Evolutionary conservation across 1,140 invertebrate species (phyloP).

Genomic region (Orius laevigatus): DNA sequence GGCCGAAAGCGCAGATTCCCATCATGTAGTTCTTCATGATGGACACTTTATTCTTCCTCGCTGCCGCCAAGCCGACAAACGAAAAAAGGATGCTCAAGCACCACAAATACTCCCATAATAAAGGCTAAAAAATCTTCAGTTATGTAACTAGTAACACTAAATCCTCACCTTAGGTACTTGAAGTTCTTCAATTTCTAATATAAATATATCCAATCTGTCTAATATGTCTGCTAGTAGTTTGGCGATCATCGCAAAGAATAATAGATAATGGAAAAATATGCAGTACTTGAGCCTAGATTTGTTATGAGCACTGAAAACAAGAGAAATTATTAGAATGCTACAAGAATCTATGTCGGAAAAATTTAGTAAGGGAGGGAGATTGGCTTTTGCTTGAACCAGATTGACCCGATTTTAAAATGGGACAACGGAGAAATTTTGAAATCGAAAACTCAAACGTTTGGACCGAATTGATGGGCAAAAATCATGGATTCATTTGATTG

Average conservation of each 20-base stretch:
- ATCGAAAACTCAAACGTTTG: too few species aligned
- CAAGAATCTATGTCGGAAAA: slow-evolving; percentile 11
- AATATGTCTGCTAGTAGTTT: slow-evolving; percentile 83
- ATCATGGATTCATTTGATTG: too few species aligned
- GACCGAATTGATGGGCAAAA: too few species aligned
- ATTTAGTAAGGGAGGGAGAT: background rate
- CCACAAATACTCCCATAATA: slow-evolving; percentile 92
- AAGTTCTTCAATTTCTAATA: slow-evolving; percentile 82
- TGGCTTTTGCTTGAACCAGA: too few species aligned
- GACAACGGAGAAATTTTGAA: too few species aligned
- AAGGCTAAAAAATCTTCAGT: slow-evolving; percentile 37
- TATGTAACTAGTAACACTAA: slow-evolving; percentile 7
- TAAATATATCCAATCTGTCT: slow-evolving; percentile 82
- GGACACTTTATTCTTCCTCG: slow-evolving; percentile 63
- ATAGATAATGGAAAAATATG: slow-evolving; percentile 79
- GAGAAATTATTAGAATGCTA: slow-evolving; percentile 17
- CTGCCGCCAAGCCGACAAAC: slow-evolving; percentile 69
- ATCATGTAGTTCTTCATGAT: slow-evolving; percentile 69
- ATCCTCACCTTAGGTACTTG: slow-evolving; percentile 67
- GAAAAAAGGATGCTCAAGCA: slow-evolving; percentile 68
- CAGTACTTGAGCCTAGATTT: slow-evolving; percentile 83
- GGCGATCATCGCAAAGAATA: slow-evolving; percentile 78
- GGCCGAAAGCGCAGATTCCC: slow-evolving; percentile 58
- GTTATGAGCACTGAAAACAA: slow-evolving; percentile 66
- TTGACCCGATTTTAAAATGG: too few species aligned